A percentile compares a stretch with the other conserved stretches of the same genome.
Evolutionary conservation across 2,888 invertebrate genomes (phyloP).

Genomic region (Philonicus albiceps): DNA sequence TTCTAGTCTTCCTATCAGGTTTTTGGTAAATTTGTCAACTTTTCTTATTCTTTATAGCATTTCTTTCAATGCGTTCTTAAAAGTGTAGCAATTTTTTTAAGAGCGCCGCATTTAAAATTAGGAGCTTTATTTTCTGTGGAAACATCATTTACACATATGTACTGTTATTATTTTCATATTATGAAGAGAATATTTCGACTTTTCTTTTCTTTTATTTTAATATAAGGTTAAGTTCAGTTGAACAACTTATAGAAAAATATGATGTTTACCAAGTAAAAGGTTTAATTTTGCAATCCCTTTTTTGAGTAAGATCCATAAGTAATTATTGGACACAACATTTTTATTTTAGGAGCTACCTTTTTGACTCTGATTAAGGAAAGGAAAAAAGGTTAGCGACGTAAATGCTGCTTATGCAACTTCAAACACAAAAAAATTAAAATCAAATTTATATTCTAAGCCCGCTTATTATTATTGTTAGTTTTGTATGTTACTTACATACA

Average conservation of each 20-base stretch:
- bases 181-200: background rate
- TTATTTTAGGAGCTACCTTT: too few relatives aligned
- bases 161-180: background rate
- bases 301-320: too few relatives aligned
- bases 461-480: background rate
- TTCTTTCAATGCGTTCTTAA: background rate
- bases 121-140: background rate
- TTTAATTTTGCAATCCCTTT: too few relatives aligned
- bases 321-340: too few relatives aligned
- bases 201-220: background rate
- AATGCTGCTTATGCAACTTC: background rate
- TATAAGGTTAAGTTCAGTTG: background rate
- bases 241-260: too few relatives aligned
- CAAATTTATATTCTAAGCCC: background rate
- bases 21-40: background rate
- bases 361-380: too few relatives aligned
- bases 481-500: slow-evolving; percentile 77
- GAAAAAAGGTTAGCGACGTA: too few relatives aligned
- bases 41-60: background rate
- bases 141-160: background rate
- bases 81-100: background rate
- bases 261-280: too few relatives aligned
- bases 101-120: background rate
- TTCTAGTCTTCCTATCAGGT: background rate
- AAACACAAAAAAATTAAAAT: background rate